Conservation (phyloP, 2,797 vertebrate species). For the Enteromius anoplus region DNA sequence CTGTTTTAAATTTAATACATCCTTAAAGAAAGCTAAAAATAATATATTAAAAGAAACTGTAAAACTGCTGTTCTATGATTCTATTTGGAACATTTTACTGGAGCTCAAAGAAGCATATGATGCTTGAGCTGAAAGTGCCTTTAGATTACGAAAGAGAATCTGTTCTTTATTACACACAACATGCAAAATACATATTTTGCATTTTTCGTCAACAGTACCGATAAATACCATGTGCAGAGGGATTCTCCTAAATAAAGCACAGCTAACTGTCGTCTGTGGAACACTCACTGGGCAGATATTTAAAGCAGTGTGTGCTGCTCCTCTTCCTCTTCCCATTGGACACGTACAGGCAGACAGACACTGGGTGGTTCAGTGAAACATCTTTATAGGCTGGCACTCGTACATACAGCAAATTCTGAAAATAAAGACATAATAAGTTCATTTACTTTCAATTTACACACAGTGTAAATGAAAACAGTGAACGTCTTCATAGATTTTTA, state of each 20-base stretch:
- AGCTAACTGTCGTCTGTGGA: not conserved
- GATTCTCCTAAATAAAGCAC: not conserved
- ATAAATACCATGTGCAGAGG: slow-evolving; percentile 17
- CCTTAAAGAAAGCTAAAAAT: not conserved
- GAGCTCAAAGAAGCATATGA: not conserved
- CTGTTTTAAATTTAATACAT: too few relatives aligned
- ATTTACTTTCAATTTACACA: slow-evolving; percentile 13
- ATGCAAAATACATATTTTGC: slow-evolving; percentile 29
- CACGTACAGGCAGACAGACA: slow-evolving; percentile 87
- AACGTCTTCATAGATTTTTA: slow-evolving; percentile 16
- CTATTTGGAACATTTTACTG: not conserved
- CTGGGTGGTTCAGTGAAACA: slow-evolving; percentile 79
- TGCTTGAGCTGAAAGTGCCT: not conserved
- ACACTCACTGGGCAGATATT: slow-evolving; percentile 86
- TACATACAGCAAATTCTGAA: slow-evolving; percentile 82
- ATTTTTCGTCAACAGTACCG: not conserved
- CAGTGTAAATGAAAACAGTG: not conserved
- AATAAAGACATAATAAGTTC: not conserved
- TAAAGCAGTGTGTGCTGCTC: slow-evolving; percentile 90
- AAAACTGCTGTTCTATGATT: not conserved
- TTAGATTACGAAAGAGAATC: slow-evolving; percentile 13
- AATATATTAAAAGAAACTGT: not conserved
- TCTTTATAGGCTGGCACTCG: slow-evolving; percentile 87
- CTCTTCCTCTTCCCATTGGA: slow-evolving; percentile 91
- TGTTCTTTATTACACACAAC: slow-evolving; percentile 2